phyloP scores from a whole-genome alignment of 2,113 vertebrate genomes.

The Ovibos moschatus region DNA sequence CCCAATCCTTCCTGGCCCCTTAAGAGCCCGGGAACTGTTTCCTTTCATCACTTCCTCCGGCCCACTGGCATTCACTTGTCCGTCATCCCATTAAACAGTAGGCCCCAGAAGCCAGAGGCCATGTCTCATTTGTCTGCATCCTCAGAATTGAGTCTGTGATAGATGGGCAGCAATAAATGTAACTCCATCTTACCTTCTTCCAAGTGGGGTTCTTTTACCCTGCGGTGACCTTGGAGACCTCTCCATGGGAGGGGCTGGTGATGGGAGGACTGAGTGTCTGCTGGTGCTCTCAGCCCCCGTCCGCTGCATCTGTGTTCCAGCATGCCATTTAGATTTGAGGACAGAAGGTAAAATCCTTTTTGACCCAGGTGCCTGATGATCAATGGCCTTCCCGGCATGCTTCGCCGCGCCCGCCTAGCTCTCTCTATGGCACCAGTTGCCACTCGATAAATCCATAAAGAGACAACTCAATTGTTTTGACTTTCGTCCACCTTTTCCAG shows the following conservation, averaged over 20 bases:
- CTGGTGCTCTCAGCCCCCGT: accelerated
- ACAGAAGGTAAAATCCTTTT: constrained; percentile 32
- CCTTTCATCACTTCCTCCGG: not conserved
- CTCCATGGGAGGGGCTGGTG: accelerated
- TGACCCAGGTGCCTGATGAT: constrained; percentile 44
- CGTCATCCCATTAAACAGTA: not conserved
- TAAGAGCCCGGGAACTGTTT: not conserved
- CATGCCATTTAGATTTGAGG: not conserved
- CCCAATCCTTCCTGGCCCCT: not conserved
- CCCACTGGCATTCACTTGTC: not conserved
- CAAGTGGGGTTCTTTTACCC: not conserved
- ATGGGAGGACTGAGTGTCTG: not conserved
- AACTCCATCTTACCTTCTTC: not conserved
- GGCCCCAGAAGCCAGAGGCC: not conserved
- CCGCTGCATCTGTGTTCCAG: not conserved
- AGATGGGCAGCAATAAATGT: not conserved
- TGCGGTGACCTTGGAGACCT: not conserved
- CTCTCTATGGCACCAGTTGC: constrained; percentile 20
- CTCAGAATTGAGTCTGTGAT: not conserved
- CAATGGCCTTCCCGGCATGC: constrained; percentile 13
- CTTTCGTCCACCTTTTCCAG: constrained; percentile 47
- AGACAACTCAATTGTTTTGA: constrained; percentile 64
- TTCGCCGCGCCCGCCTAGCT: not conserved
- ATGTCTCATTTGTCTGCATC: not conserved
- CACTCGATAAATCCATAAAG: constrained; percentile 62